Evolutionary conservation across 2,113 vertebrate species (phyloP), one percentile per base, ranked within the genome.

Genomic region (Lampris incognitus): DNA sequence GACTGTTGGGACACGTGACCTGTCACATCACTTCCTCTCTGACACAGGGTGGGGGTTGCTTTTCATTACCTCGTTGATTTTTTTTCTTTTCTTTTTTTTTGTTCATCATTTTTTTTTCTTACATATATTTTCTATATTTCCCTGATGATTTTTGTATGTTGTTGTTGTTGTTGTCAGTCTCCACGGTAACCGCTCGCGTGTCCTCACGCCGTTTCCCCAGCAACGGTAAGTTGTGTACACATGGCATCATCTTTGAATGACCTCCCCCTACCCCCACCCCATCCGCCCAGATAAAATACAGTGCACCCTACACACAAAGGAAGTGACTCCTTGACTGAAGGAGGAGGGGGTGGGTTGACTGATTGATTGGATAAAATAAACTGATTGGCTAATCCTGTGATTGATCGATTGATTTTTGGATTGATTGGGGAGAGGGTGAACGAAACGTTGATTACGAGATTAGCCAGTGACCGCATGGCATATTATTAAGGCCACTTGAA

Each of bases 61-160:
- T 87, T 89, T 93, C 90, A 91, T 92, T 89, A 88, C 87, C 82
- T 91, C 79, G 72, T 91, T 69, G 51, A 38, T 63, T 72, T 51
- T 57, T 69, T 70, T 76, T 58, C 73, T 76, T 51, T 57, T 60
- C 72, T 73, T 70, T 88, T 51, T 70, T 85, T 88, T 85, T 75
- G 82, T 90, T 91, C 87, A 90, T 91, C 76, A 84, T 92, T 90
- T 93, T 86, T 76, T 76, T 91, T 93, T 93, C 81, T 92, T 92
- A 92, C 89, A 91, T 93, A 92, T 94, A 92, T 93, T 94, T 92
- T 95, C 93, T 94, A 93, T 92, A 94, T 94, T 94, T 94, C 94
- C 94, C 93, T 95, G 94, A 95, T 93, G 91, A 94, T 93, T 94
- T 95, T 93, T 95, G 91, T 95, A 93, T 95, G 94, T 94, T 94